Evolutionary conservation across 2,113 vertebrate species (phyloP), one percentile per base, ranked within the genome.

Genomic region (Taurulus bubalis): DNA sequence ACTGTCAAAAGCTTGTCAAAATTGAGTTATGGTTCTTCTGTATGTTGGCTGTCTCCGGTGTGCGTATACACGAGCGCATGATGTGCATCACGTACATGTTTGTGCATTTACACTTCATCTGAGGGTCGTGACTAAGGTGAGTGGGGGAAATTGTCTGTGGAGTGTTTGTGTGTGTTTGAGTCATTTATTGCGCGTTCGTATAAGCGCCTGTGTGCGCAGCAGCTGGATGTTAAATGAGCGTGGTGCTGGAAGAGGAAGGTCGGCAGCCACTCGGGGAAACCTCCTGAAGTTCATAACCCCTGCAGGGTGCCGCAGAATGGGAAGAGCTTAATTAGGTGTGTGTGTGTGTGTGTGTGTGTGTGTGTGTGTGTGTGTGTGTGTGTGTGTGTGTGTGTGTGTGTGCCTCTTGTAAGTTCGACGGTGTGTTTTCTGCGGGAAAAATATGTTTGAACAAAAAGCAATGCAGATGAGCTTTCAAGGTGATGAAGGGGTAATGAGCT

Each of bases 231-330:
- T 68, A 75, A 84, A 82, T 76, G 77, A 79, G 70, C 68, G 20
- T 14, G 0, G 72, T 70, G 28, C 77, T 69, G 0, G 30, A 53
- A 71, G 77, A 66, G 80, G 81, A 72, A 71, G 80, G 66, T 73
- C 45, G 71, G 73, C 75, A 79, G 83, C 59, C 77, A 65, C 80
- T 81, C 26, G 58, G 49, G 49, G 71, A 64, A 90, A 85, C 79
- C 82, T 86, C 83, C 75, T 74, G 66, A 77, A 89, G 82, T 89
- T 90, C 79, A 82, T 58, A 79, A 86, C 71, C 75, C 66, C 76
- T 55, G 80, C 76, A 72, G 82, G 84, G 80, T 73, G 82, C 34
- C n/a, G 2, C 30, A 20, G 66, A 75, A 56, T 22, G 49, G 45
- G 60, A 20, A 53, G 20, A 70, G 60, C 71, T 36, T 82, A 70